Evolutionary conservation across 1,140 invertebrate species (phyloP), one percentile per base, ranked within the genome.

Genomic region (Macrobrachium nipponense): DNA sequence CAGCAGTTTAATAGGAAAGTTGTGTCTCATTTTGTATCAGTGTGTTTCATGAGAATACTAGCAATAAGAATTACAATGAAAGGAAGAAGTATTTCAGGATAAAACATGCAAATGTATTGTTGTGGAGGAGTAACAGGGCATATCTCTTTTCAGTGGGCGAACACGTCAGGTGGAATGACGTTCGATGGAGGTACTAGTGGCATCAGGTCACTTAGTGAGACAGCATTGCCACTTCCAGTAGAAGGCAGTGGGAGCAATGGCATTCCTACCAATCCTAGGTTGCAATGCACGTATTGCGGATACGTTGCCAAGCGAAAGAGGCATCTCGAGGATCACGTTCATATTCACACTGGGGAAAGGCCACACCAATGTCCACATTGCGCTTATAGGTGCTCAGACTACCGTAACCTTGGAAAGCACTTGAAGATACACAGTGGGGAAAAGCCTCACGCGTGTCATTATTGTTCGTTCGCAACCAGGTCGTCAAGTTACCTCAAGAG

Each of bases 401-500:
- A 82, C 14, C 79, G 85, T 51, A 86, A 89, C 66, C 83, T 89
- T 58, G 87, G 87, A 80, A 87, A 87, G 82, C 92, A 93, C 87
- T 89, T 91, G 86, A 80, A 91, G 44, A 89, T 90, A 44, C 92
- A 93, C 88, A 92, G 91, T 12, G 92, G 91, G 18, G 92, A 92
- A 75, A 90, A 91, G 75, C 92, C 92, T 10, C 92, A 91, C 87
- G 80, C 89, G 8, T 92, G 92, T 68, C 78, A 61, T 12, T 66
- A 82, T 20, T 89, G 88, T 62, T 44, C 77, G 23, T 87, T 82
- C 58, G 61, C 66, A 27, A 72, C 82, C 12, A 83, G 23, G 27
- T 80, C 86, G 59, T 77, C 36, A 20, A 51, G 73, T 27, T 68
- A 60, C 1, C 64, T 88, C 12, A 86, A 72, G 62, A 75, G 82